Base-by-base conservation (phyloP, 2,113 vertebrate species). In the Gymnorhina tibicen region DNA sequence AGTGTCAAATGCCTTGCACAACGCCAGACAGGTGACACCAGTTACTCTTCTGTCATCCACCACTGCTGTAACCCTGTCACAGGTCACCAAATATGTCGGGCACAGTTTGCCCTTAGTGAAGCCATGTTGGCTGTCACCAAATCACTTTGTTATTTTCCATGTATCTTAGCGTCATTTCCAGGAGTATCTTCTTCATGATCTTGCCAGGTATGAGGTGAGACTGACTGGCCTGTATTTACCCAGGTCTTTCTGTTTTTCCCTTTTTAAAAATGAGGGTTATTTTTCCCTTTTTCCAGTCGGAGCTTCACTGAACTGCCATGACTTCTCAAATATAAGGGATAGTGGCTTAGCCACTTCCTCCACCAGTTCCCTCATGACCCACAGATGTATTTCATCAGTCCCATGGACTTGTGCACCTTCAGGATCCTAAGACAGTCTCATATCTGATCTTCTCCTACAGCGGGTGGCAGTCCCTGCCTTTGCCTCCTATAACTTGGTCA, bases 61-160 rank as follows among this genome's bases (percentile, higher is more conserved):
- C 62, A 22, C 11, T 35, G 11, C 37, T 50, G 17, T 15, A 35
- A 42, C 6, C 4, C 13, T 6, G 12, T 67, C 24, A 42, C 26
- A 26, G n/a, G n/a, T 59, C 15, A 37, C 58, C n/a, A 52, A 44
- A 44, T 37, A 68, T 10, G 7, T 22, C 0, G 0, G 52, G 6
- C 26, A 26, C 32, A 26, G 16, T 44, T 22, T 22, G 22, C 22
- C 11, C 27, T 44, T 32, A 44, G 21, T 50, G 37, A 44, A 59
- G 3, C 11, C 16, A 15, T 27, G 9, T 8, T 59, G 19, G 16
- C 14, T 68, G 21, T 59, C 37, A 42, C 7, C 7, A 22, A 59
- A 32, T 32, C 52, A 68, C 11, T 50, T 67, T 32, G 5, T 44
- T 33, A 42, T 50, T 59, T 59, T 44, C 32, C 14, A 42, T 37